These are phyloP conservation scores for Blastomussa wellsi DNA, from an alignment of 92 coral and sea anemone genomes.

Conservation along the genomic window DNA sequence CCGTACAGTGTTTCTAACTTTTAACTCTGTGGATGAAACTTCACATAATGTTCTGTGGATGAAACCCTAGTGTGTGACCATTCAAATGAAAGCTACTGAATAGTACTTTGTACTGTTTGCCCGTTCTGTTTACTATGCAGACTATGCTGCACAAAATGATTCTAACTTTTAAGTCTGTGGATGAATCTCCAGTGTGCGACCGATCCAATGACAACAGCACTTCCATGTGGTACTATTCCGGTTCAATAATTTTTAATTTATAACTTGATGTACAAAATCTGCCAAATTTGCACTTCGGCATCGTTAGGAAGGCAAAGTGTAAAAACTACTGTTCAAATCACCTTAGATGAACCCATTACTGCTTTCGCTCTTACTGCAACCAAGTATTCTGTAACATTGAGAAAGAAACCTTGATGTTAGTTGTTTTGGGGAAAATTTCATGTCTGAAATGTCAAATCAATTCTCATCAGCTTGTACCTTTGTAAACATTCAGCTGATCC, in stretches of 20 bases:
- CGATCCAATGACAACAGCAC: background rate
- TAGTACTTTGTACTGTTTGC: background rate
- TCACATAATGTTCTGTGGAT: no score
- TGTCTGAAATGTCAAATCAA: background rate
- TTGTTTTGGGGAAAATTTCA: background rate
- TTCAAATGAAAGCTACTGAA: background rate
- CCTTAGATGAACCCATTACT: constrained; percentile 71
- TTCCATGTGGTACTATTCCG: background rate
- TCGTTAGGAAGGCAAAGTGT: background rate
- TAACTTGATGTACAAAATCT: background rate
- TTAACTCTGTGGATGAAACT: no score
- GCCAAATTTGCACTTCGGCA: background rate
- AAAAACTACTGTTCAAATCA: background rate
- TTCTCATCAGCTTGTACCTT: constrained; percentile 58
- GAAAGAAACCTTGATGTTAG: background rate
- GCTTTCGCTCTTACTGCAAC: constrained; percentile 92
- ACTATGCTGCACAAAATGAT: no score
- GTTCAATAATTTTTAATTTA: background rate
- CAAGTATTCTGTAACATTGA: constrained; percentile 70
- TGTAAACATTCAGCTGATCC: constrained; percentile 89
- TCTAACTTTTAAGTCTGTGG: background rate
- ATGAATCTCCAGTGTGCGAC: background rate
- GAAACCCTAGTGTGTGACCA: no score
- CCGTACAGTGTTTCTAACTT: background rate
- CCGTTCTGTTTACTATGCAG: no score